Conservation (phyloP, 2,797 vertebrate genomes). For the Galagoides demidoff region DNA sequence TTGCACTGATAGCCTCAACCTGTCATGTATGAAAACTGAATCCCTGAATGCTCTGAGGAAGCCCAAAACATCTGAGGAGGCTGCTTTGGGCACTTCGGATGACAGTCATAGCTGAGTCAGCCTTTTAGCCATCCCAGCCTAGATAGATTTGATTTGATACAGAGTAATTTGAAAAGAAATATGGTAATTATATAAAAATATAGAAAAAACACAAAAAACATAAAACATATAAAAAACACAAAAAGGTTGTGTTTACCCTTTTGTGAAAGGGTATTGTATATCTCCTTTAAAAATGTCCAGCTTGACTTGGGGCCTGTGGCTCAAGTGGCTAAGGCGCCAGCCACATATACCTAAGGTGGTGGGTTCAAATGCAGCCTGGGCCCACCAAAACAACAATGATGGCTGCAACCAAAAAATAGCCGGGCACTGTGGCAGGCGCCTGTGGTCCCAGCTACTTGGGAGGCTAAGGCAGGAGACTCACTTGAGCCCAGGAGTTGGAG, state of each 20-base stretch:
- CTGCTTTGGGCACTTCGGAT: accelerated
- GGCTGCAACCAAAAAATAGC: no score
- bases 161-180: background rate
- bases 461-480: no score
- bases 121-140: background rate
- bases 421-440: no score
- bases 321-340: no score
- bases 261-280: background rate
- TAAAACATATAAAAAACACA: background rate
- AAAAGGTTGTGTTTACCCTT: no score
- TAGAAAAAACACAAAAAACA: background rate
- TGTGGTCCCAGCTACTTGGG: no score
- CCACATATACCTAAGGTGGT: no score
- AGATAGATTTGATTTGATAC: background rate
- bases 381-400: no score
- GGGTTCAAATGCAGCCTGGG: no score
- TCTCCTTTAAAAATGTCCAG: conserved; percentile 10
- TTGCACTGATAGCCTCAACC: background rate
- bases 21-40: background rate
- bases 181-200: background rate
- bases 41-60: background rate
- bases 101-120: background rate
- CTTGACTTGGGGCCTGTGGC: no score
- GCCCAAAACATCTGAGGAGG: background rate
- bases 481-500: no score